Conservation (phyloP, 2,888 invertebrate genomes). For the Auanema sp. region DNA sequence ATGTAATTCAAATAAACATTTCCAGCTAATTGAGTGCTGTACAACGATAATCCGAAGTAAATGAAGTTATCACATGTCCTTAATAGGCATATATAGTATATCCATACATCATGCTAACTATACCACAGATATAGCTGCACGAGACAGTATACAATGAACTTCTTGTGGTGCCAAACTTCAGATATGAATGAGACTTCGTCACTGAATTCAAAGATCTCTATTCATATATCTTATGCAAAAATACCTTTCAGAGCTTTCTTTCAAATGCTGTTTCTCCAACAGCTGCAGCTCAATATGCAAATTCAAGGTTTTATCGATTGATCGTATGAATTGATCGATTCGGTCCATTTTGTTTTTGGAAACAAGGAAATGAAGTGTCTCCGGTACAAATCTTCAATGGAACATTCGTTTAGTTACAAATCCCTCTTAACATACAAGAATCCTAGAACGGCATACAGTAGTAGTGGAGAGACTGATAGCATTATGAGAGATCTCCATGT, state of each 20-base stretch:
- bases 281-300: too few species aligned
- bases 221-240: too few species aligned
- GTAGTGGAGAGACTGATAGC: background rate
- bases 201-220: too few species aligned
- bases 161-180: slow-evolving; percentile 19
- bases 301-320: slow-evolving; percentile 4
- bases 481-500: slow-evolving; percentile 9
- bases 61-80: slow-evolving; percentile 52
- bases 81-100: slow-evolving; percentile 3
- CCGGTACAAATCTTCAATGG: slow-evolving; percentile 17
- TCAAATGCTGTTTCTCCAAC: too few species aligned
- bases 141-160: slow-evolving; percentile 22
- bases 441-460: background rate
- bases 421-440: slow-evolving; percentile 2
- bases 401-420: background rate
- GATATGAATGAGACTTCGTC: too few species aligned
- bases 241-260: too few species aligned
- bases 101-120: background rate
- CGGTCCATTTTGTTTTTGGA: background rate
- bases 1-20: slow-evolving; percentile 54
- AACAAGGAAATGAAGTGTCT: slow-evolving; percentile 24
- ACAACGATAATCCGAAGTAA: slow-evolving; percentile 59
- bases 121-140: slow-evolving; percentile 49
- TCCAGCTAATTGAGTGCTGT: slow-evolving; percentile 51
- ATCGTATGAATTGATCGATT: background rate